phyloP scores from a whole-genome alignment of 2,888 invertebrate species.

The Tinea pellionella region DNA sequence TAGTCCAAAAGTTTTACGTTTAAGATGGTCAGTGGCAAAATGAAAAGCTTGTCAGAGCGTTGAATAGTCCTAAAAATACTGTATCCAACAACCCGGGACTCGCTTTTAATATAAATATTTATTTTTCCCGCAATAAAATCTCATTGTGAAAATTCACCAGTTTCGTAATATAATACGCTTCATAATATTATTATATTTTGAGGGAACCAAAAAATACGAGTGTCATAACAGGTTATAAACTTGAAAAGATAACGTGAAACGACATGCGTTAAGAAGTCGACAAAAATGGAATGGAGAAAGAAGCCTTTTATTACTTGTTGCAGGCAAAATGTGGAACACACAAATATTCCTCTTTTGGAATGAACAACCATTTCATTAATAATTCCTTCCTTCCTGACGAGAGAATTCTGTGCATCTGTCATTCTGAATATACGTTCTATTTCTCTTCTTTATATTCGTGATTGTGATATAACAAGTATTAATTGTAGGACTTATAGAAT shows the following conservation, averaged over 20 bases:
- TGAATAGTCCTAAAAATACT: too few relatives aligned
- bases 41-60: too few relatives aligned
- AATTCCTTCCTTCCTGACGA: slow-evolving; percentile 15
- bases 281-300: neutral
- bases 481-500: too few relatives aligned
- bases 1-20: too few relatives aligned
- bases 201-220: neutral
- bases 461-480: neutral
- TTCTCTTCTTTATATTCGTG: neutral
- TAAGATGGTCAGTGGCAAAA: too few relatives aligned
- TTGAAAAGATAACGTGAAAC: neutral
- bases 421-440: neutral
- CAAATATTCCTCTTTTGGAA: slow-evolving; percentile 3
- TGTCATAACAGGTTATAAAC: slow-evolving; percentile 3
- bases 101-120: too few relatives aligned
- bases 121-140: neutral
- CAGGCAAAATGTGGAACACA: slow-evolving; percentile 7
- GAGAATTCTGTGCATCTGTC: slow-evolving; percentile 12
- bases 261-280: slow-evolving; percentile 3
- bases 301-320: neutral
- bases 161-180: neutral
- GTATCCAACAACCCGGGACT: too few relatives aligned
- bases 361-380: slow-evolving; percentile 15
- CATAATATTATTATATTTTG: neutral
- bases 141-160: neutral